Evolutionary conservation across 2,113 vertebrate genomes (phyloP), one percentile per base, ranked within the genome.

Genomic region (Oncorhynchus nerka): DNA sequence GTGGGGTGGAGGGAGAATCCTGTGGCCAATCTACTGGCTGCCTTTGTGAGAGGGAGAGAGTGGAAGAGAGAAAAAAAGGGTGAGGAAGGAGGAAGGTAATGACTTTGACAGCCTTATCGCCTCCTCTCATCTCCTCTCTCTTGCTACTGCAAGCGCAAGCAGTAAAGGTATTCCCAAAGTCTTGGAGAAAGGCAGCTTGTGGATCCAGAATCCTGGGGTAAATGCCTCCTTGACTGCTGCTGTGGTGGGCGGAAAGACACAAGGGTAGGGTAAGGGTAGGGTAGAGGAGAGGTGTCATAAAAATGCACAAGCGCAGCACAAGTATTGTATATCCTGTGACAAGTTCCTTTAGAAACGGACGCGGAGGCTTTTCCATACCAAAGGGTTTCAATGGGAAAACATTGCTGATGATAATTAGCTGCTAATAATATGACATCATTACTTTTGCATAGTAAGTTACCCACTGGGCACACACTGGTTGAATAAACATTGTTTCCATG

Each of bases 91-190:
- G 75, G 71, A 68, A 15, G 75, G 81, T 71, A 79, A 83, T 84
- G 79, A 82, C 81, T 72, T 76, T 79, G 55, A 78, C 65, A 30
- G 26, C 48, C 73, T 80, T 85, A 81, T 82, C 78, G 74, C 68
- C 67, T 64, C 48, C 71, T 70, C 71, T 78, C 81, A 57, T 83
- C 83, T 61, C 74, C 71, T 76, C 75, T 72, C 71, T 74, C 76
- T 78, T 26, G 80, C 61, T 67, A 74, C 75, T 20, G 77, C 24
- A 64, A 81, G 68, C 39, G 1, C 39, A 34, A 45, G 72, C 28
- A 57, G 49, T 65, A 66, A 66, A 81, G 65, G 65, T 79, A 84
- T 88, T 89, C 86, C 74, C 84, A 64, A 80, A 45, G 39, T 45
- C 39, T 45, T 45, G 39, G 39, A 11, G 39, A 64, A 80, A 90